Evolutionary conservation across 2,797 vertebrate genomes (phyloP), one percentile per base, ranked within the genome.

Genomic region (Muscicapa comitata): DNA sequence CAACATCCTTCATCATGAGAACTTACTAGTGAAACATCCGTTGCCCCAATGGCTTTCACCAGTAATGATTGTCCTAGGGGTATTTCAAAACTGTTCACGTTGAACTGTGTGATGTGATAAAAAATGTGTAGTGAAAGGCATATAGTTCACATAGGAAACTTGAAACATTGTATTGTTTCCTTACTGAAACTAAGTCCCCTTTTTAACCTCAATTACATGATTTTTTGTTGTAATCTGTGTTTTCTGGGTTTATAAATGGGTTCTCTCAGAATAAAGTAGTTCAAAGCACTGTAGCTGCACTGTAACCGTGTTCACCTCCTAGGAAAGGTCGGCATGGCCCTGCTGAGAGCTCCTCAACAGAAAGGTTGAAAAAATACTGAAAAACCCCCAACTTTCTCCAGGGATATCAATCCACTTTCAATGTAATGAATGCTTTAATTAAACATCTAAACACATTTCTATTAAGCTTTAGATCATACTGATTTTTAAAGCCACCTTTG

Each of bases 271-370:
- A n/a, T 2, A 16, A n/a, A 45, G 38, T 13, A 4, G 35, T 24
- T 28, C 2, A 0, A 5, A 25, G 45, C 0, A 3, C 15, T 43
- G 61, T 26, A 17, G 72, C 37, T 20, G 51, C 47, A 17, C 16
- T 61, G 25, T 10, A 48, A 17, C 33, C 6, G 5, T 3, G 51
- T 2, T 37, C 38, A 7, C 42, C 43, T 29, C 53, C 21, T 0
- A 1, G 18, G 51, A 31, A 26, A 24, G 35, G 7, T 3, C 6
- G 51, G 21, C 29, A 1, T 5, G 33, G 54, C 45, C 7, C 0
- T 2, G 21, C 55, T 4, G 28, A 31, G 35, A 21, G 38, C 50
- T 74, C 14, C 26, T 6, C 6, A 18, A 0, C 10, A 9, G 35
- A 58, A 38, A 25, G 13, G 38, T 0, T 51, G 20, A 29, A 40